These are phyloP conservation scores for Vimba vimba DNA, from an alignment of 2,113 vertebrate species.

Conservation along the genomic window DNA sequence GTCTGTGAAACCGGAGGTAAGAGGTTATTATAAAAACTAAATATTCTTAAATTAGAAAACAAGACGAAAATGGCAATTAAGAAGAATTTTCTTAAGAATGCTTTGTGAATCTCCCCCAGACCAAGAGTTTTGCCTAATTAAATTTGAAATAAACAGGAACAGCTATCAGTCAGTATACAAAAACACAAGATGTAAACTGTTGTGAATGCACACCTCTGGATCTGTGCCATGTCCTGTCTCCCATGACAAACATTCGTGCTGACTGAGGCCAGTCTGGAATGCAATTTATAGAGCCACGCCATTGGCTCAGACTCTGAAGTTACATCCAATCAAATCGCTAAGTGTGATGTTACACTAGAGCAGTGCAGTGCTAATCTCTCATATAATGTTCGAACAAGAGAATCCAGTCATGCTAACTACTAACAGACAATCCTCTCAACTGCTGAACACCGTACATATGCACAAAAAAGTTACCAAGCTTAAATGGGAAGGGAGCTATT, in stretches of 20 bases:
- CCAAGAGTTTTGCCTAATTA: neutral
- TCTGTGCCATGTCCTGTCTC: neutral
- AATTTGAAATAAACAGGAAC: conserved; percentile 12
- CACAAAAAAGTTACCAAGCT: neutral
- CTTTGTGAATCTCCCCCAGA: neutral
- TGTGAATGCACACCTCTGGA: neutral
- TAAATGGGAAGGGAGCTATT: neutral
- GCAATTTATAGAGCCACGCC: conserved; percentile 18
- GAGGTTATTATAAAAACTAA: no score
- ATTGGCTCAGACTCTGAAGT: conserved; percentile 25
- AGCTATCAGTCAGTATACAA: neutral
- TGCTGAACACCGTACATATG: neutral
- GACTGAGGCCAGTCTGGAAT: conserved; percentile 1
- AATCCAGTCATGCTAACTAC: neutral
- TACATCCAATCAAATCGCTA: conserved; percentile 19
- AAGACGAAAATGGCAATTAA: neutral
- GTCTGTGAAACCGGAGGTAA: no score
- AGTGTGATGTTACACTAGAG: conserved; percentile 7
- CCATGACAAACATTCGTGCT: neutral
- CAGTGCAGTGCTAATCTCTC: neutral
- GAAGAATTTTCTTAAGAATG: neutral
- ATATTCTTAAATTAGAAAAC: neutral
- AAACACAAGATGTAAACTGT: conserved; percentile 7
- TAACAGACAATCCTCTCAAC: neutral
- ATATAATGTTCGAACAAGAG: neutral